Evolutionary conservation across 2,888 invertebrate genomes (phyloP), one percentile per base, ranked within the genome.

Genomic region (Sesia bembeciformis): DNA sequence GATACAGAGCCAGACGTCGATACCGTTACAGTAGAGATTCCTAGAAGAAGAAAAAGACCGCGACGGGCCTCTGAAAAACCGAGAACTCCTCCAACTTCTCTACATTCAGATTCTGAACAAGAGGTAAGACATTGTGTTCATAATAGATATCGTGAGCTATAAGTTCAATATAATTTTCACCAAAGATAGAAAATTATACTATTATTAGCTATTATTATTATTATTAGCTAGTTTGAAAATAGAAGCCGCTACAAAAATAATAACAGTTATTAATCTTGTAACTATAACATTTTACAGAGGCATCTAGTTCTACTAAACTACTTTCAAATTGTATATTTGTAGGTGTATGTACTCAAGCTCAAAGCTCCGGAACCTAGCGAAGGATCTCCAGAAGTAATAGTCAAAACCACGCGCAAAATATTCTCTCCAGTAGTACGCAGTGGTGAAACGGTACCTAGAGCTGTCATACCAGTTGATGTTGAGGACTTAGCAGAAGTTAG

Each of bases 401-500:
- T 95, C 0, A 95, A 94, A 77, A 96, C 95, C 0, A 95, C 94
- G 49, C 90, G 95, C 54, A 95, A 94, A 83, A 92, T 95, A 62
- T 95, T 95, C 60, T 94, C 94, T 0, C 94, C 95, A 0, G 91
- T 94, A 4, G 91, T 91, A 3, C 82, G 91, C 56, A 90, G 90
- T 53, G 90, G 90, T n/a, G 90, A 90, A 68, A 78, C 90, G 3
- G 76, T 90, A 4, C 83, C 90, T 0, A 81, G 87, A 64, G 90
- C 91, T 3, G 91, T 91, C 0, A 90, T 91, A 69, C 87, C 84
- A 51, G 74, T 82, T 40, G 71, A 82, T 42, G 78, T 85, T 0
- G 81, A 79, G 66, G 90, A 90, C 54, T 67, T 89, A 54, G 76
- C 76, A 4, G 83, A 80, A 57, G 88, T 84, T 0, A 74, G 79